phyloP scores from a whole-genome alignment of 2,113 vertebrate species.

The Lucifuga dentata region DNA sequence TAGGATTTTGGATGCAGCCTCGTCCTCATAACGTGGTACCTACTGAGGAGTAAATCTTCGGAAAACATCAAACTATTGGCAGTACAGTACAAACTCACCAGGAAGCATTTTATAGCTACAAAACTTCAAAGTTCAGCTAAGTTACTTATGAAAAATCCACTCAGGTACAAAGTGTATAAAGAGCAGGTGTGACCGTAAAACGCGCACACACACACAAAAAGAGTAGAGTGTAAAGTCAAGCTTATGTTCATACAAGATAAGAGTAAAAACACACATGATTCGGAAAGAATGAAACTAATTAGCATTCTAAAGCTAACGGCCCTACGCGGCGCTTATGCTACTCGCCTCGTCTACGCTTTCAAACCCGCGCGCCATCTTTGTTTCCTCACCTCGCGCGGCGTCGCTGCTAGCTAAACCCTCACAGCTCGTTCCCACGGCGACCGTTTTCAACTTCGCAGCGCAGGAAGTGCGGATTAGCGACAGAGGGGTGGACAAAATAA shows the following conservation, averaged over 20 bases:
- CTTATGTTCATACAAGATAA: neutral
- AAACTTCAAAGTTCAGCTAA: constrained; percentile 21
- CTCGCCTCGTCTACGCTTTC: neutral
- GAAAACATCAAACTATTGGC: constrained; percentile 5
- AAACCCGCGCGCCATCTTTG: no score
- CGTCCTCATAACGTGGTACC: neutral
- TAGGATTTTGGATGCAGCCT: constrained; percentile 1
- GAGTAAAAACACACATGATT: constrained; percentile 40
- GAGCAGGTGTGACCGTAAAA: constrained; percentile 21
- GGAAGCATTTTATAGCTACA: constrained; percentile 36
- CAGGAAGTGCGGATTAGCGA: no score
- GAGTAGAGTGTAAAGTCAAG: constrained; percentile 15
- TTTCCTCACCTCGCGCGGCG: no score
- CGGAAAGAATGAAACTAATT: constrained; percentile 18
- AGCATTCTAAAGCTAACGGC: constrained; percentile 40
- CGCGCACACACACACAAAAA: constrained; percentile 26
- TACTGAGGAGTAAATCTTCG: neutral
- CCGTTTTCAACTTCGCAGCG: no score
- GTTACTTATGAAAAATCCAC: constrained; percentile 50
- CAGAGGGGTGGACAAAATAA: no score
- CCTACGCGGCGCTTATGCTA: neutral
- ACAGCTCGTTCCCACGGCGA: neutral
- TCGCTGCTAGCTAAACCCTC: no score
- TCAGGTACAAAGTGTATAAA: constrained; percentile 62
- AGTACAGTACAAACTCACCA: constrained; percentile 14